These are phyloP conservation scores for Cydia strobilella DNA, from an alignment of 1,140 invertebrate genomes.

Conservation along the genomic window DNA sequence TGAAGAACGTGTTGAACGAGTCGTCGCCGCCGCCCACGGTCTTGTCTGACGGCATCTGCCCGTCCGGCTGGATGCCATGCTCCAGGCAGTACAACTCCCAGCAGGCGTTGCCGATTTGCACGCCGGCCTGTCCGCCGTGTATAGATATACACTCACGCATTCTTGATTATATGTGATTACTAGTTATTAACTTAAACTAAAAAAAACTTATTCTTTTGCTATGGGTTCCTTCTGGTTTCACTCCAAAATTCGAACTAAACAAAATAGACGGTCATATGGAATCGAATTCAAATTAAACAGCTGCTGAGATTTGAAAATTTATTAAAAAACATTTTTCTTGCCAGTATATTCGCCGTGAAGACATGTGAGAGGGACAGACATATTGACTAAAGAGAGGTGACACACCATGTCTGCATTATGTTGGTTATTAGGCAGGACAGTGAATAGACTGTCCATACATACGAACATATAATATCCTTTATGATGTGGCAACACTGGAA, in stretches of 20 bases:
- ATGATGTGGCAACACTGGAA: too few relatives aligned
- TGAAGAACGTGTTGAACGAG: slow-evolving; percentile 95
- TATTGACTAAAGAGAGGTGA: background rate
- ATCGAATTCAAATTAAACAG: slow-evolving; percentile 11
- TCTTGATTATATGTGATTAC: slow-evolving; percentile 41
- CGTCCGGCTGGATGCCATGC: slow-evolving; percentile 93
- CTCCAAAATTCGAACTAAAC: slow-evolving; percentile 40
- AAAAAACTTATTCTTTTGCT: slow-evolving; percentile 29
- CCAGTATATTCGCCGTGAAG: slow-evolving; percentile 5
- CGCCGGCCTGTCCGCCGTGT: slow-evolving; percentile 89
- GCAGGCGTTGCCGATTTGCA: slow-evolving; percentile 93
- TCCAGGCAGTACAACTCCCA: slow-evolving; percentile 95
- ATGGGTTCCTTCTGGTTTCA: slow-evolving; percentile 38
- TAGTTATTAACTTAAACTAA: slow-evolving; percentile 32
- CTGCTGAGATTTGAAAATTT: slow-evolving; percentile 21
- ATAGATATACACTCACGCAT: slow-evolving; percentile 86
- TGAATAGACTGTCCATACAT: too few relatives aligned
- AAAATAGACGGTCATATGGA: slow-evolving; percentile 34
- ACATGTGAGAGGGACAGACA: background rate
- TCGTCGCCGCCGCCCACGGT: slow-evolving; percentile 87
- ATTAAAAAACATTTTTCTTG: slow-evolving; percentile 28
- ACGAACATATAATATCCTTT: too few relatives aligned
- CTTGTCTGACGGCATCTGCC: slow-evolving; percentile 84
- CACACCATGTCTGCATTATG: background rate
- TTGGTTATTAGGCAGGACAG: too few relatives aligned